These are phyloP conservation scores for Microplitis manilae DNA, from an alignment of 2,888 invertebrate genomes.

Conservation along the genomic window DNA sequence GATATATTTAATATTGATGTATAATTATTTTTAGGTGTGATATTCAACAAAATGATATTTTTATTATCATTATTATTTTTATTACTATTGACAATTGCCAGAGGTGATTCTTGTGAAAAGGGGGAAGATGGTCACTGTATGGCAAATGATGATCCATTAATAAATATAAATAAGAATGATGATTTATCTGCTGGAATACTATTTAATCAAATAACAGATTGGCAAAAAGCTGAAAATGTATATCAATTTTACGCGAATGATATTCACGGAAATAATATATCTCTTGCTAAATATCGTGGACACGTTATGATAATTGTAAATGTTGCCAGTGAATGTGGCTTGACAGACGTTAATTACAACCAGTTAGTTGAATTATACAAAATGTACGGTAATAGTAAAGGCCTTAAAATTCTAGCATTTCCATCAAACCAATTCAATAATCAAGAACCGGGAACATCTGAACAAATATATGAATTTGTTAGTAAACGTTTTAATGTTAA, in stretches of 20 bases:
- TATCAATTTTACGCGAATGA: slow-evolving; percentile 88
- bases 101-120: slow-evolving; percentile 41
- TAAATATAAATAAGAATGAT: neutral
- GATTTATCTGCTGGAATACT: neutral
- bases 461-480: slow-evolving; percentile 46
- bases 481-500: slow-evolving; percentile 43
- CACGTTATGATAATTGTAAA: slow-evolving; percentile 88
- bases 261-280: slow-evolving; percentile 85
- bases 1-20: too few species aligned
- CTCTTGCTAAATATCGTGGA: slow-evolving; percentile 84
- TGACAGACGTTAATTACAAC: slow-evolving; percentile 85
- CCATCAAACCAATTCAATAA: slow-evolving; percentile 79
- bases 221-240: slow-evolving; percentile 79
- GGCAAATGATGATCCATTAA: slow-evolving; percentile 6
- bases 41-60: neutral
- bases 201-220: slow-evolving; percentile 71
- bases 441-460: slow-evolving; percentile 68
- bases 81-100: slow-evolving; percentile 21
- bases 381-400: slow-evolving; percentile 79
- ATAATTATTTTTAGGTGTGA: too few species aligned
- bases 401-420: slow-evolving; percentile 78
- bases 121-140: slow-evolving; percentile 42
- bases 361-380: slow-evolving; percentile 84
- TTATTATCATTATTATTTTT: slow-evolving; percentile 3
- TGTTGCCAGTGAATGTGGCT: slow-evolving; percentile 89